Evolutionary conservation across 2,888 invertebrate species (phyloP).

Genomic region (Rapana venosa): DNA sequence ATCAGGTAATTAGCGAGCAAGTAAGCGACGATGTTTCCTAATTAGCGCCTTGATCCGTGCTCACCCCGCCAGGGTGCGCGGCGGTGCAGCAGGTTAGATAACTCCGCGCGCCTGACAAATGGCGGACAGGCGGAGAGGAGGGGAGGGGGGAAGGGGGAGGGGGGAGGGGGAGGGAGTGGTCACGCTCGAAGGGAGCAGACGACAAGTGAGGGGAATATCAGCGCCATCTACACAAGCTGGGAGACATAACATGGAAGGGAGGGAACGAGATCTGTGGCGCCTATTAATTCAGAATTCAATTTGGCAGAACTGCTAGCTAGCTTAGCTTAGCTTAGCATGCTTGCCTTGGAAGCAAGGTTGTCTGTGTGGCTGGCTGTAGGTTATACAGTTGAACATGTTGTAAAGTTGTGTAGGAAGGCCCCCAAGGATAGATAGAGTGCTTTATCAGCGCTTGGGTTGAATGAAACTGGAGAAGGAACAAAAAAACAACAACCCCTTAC

Average conservation of each 20-base stretch:
- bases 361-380: not conserved
- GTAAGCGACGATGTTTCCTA: constrained; percentile 33
- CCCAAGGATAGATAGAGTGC: not conserved
- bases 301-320: not conserved
- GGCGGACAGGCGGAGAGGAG: constrained; percentile 1
- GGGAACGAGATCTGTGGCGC: not conserved
- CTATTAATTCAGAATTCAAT: constrained; percentile 5
- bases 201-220: not conserved
- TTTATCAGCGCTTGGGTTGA: not conserved
- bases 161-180: not conserved
- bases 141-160: not conserved
- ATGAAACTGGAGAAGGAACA: not conserved
- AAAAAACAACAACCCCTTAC: not conserved
- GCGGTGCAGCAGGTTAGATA: constrained; percentile 40
- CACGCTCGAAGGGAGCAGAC: constrained; percentile 3
- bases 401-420: not conserved
- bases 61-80: constrained; percentile 36
- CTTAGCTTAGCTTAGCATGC: too few species aligned
- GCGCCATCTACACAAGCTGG: not conserved
- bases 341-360: not conserved
- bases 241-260: constrained; percentile 11
- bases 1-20: constrained; percentile 38
- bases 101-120: constrained; percentile 15
- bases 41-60: constrained; percentile 38
- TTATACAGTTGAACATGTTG: too few species aligned